phyloP scores from a whole-genome alignment of 2,113 vertebrate species.

The Grantiella picta region DNA sequence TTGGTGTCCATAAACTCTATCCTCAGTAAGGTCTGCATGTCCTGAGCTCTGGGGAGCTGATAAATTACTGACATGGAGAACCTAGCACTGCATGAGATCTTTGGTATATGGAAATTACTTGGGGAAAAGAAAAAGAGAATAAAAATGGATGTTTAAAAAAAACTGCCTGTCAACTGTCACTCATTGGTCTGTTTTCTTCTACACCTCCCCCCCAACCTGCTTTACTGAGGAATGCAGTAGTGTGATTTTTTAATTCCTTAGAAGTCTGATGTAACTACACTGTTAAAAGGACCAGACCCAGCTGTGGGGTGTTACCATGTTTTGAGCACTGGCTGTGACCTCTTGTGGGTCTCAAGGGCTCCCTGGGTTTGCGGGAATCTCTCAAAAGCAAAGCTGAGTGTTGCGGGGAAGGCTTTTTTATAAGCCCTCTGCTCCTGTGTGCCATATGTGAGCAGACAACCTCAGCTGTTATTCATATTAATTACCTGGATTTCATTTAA shows the following conservation, averaged over 20 bases:
- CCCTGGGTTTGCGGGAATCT: neutral
- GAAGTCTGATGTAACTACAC: neutral
- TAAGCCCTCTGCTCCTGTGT: neutral
- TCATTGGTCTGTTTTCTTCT: neutral
- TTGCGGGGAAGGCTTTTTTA: neutral
- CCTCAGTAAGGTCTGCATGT: neutral
- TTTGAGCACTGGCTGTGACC: neutral
- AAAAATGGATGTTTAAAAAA: neutral
- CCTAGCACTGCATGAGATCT: neutral
- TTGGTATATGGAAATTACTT: neutral
- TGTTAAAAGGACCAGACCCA: neutral
- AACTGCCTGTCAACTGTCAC: neutral
- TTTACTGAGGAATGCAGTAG: neutral
- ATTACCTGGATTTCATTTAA: neutral
- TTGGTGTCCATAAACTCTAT: neutral
- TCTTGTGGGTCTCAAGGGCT: neutral
- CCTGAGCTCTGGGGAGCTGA: accelerated
- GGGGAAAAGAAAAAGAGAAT: neutral
- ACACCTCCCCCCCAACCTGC: neutral
- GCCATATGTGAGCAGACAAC: neutral
- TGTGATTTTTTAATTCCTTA: neutral
- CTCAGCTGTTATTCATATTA: neutral
- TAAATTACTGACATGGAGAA: neutral
- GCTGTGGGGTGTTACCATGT: neutral
- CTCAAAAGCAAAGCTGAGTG: neutral